A percentile compares a stretch with the other conserved stretches of the same genome.
phyloP scores from a whole-genome alignment of 1,140 invertebrate species.

The Apis cerana region DNA sequence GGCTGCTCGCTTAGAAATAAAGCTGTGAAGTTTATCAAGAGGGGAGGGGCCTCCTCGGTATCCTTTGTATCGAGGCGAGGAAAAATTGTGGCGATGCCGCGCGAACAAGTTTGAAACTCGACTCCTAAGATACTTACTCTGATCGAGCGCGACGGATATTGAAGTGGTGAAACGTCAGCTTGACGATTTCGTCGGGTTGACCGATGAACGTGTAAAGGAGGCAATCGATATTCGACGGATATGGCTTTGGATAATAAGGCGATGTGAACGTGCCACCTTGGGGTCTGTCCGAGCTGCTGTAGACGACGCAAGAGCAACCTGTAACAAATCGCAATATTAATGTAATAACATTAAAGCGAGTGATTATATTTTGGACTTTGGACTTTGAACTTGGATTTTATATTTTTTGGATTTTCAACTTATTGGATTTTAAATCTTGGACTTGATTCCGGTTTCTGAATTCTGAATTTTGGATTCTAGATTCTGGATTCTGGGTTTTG shows the following conservation, averaged over 20 bases:
- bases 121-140: constrained; percentile 82
- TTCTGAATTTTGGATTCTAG: no score
- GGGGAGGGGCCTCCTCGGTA: neutral
- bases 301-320: constrained; percentile 92
- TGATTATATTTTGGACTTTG: no score
- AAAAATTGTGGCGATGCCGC: no score
- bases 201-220: constrained; percentile 93
- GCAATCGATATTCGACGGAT: constrained; percentile 89
- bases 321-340: constrained; percentile 67
- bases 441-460: no score
- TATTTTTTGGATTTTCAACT: no score
- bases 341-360: neutral
- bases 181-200: constrained; percentile 89
- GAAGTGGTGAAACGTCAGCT: constrained; percentile 91
- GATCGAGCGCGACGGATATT: constrained; percentile 85
- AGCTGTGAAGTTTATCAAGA: neutral
- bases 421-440: no score
- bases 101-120: no score
- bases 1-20: neutral
- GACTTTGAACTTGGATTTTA: no score
- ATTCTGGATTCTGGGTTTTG: no score
- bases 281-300: constrained; percentile 89
- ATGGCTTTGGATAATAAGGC: constrained; percentile 90
- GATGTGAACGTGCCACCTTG: constrained; percentile 90
- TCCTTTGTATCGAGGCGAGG: neutral